Evolutionary conservation across 2,888 invertebrate species (phyloP), one percentile per base, ranked within the genome.

Genomic region (Conus canariensis): DNA sequence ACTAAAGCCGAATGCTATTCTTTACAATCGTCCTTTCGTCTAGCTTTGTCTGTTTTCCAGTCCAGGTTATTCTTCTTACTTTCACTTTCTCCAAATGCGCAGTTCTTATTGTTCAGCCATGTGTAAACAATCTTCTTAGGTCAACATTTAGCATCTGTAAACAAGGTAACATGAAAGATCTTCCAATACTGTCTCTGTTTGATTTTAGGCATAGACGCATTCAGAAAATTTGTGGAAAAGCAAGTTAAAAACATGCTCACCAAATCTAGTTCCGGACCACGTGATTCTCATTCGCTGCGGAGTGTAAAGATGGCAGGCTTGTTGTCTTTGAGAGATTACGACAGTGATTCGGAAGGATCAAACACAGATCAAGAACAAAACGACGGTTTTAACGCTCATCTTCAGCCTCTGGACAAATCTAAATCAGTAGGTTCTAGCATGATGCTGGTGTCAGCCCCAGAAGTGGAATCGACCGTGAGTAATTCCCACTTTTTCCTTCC

Each of bases 391-490:
- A 94, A 92, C 25, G 93, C 94, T 85, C 95, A 95, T 93, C 91
- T 95, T n/a, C 94, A 94, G 87, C 95, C 95, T 14, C 87, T 94
- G 85, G 93, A 93, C 82, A 92, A 92, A 67, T 90, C 92, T 60
- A 94, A 93, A 19, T 92, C 94, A 16, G 89, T 94, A 82, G 92
- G 93, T 1, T 91, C 93, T 25, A 90, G 92, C 12, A 93, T 95
- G 16, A 92, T 93, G 45, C 97, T 99, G 92, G 98, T 98, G 96
- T 97, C 98, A 60, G 98, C 98, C 0, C 99, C 99, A 0, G 97
- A 97, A 83, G 98, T 98, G 7, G 97, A 98, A 93, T 98, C 98
- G 1, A 97, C 98, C 92, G 98, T 95, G 92, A 90, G 90, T 59
- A 45, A 30, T 80, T 30, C 16, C 12, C 14, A 80, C 77, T 4